Conservation (phyloP, 2,113 vertebrate genomes). For the Atlantisia rogersi region DNA sequence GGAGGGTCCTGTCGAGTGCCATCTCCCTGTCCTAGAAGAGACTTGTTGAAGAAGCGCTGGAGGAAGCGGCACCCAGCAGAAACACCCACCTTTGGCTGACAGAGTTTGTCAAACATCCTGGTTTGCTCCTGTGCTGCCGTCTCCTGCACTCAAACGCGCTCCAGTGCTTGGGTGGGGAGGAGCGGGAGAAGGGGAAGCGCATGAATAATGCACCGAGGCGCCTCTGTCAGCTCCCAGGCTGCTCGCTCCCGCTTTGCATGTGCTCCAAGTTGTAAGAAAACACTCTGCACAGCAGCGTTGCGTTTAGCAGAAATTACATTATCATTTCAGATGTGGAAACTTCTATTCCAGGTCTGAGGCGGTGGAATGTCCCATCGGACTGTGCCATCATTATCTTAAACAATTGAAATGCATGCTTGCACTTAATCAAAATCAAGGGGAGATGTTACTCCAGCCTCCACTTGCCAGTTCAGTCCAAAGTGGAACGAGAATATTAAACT, state of each 20-base stretch:
- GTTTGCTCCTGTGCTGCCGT: not conserved
- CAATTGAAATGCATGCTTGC: conserved; percentile 30
- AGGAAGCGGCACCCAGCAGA: not conserved
- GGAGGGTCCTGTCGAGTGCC: not conserved
- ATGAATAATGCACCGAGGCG: conserved; percentile 13
- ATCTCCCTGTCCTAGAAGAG: not conserved
- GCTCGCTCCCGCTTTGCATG: conserved; percentile 17
- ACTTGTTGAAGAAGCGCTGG: not conserved
- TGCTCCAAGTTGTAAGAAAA: conserved; percentile 23
- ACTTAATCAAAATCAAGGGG: conserved; percentile 35
- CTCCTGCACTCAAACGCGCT: fast-evolving
- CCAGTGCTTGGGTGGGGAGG: not conserved
- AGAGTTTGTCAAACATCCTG: not conserved
- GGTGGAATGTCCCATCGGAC: not conserved
- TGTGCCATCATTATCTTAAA: conserved; percentile 24
- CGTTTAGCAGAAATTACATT: conserved; percentile 66
- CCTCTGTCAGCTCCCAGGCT: not conserved
- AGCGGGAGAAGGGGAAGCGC: not conserved
- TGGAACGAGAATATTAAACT: conserved; percentile 4
- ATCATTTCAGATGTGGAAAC: conserved; percentile 61
- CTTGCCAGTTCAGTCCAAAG: not conserved
- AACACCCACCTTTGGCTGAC: not conserved
- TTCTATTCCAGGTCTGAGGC: conserved; percentile 12
- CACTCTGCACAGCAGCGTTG: conserved; percentile 28
- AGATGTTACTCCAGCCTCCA: not conserved